Base-by-base conservation (phyloP, 2,113 vertebrate species). In the Neotragus pygmaeus region DNA sequence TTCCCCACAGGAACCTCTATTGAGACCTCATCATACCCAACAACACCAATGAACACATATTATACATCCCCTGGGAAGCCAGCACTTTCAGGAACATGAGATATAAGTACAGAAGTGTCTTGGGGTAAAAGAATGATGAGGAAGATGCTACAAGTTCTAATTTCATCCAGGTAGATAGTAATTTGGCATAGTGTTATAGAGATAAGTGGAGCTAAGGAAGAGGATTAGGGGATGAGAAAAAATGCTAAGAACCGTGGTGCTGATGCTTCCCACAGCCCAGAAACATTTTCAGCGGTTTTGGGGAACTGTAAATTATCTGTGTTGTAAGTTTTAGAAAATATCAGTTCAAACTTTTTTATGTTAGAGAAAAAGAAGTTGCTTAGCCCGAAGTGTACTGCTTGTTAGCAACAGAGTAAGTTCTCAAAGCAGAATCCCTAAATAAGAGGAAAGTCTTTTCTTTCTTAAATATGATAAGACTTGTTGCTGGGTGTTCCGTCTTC, bases 331-430 rank as follows among this genome's bases (percentile, higher is more conserved):
- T 91, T 82, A 57, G 43, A n/a, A 94, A 88, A 16, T 11, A 70
- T 43, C 2, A 6, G 5, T 36, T 85, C 21, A 83, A 91, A 55
- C 14, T 8, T 47, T n/a, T 53, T 85, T 28, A 36, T 86, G 82
- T 70, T 75, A 58, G 12, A 60, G 36, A 94, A 94, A 58, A 51
- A 43, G 39, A 94, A 95, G 57, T 39, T 66, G n/a, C 23, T 91
- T 4, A 14, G 43, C 21, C 5, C 6, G 2, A 1, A 28, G 7
- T 47, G 4, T 9, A 36, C 39, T 43, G 25, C 13, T 5, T 30
- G 21, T 27, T 39, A 64, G 28, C 15, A 45, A 43, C 13, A 28
- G 28, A 75, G 6, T 19, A 66, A 64, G 5, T 4, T 43, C 39
- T 64, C 16, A 39, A 19, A 33, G 19, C 6, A 55, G 66, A 47